phyloP scores from a whole-genome alignment of 2,113 vertebrate species.

The Conger conger region DNA sequence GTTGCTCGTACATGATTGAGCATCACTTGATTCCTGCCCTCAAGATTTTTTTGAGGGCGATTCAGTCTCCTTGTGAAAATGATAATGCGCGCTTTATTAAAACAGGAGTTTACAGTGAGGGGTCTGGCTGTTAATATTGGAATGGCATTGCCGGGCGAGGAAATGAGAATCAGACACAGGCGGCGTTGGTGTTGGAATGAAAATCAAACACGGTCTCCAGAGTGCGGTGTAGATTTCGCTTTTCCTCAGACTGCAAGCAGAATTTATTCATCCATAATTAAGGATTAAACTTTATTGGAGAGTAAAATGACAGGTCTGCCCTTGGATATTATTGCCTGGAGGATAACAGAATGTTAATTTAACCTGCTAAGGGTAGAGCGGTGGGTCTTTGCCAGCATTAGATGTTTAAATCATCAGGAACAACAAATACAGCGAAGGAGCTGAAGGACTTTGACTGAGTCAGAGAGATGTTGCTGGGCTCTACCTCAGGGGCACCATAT shows the following conservation, averaged over 20 bases:
- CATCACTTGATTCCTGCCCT: background rate
- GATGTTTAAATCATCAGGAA: slow-evolving; percentile 51
- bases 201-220: slow-evolving; percentile 36
- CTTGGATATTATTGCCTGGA: slow-evolving; percentile 27
- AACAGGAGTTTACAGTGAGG: background rate
- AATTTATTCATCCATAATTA: slow-evolving; percentile 54
- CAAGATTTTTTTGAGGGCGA: background rate
- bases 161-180: slow-evolving; percentile 23
- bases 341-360: slow-evolving; percentile 40
- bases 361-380: slow-evolving; percentile 15
- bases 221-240: slow-evolving; percentile 24
- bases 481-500: background rate
- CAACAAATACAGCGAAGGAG: slow-evolving; percentile 39
- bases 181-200: slow-evolving; percentile 14
- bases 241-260: slow-evolving; percentile 27
- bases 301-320: slow-evolving; percentile 39
- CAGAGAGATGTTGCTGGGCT: background rate
- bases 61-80: slow-evolving; percentile 6
- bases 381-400: slow-evolving; percentile 24
- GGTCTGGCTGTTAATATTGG: slow-evolving; percentile 24
- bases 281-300: slow-evolving; percentile 48
- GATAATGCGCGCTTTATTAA: slow-evolving; percentile 29
- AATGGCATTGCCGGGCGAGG: slow-evolving; percentile 17
- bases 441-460: slow-evolving; percentile 2
- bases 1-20: slow-evolving; percentile 9